phyloP scores from a whole-genome alignment of 53 echinoderm and acorn worm genomes.

The Stichopus horrens region DNA sequence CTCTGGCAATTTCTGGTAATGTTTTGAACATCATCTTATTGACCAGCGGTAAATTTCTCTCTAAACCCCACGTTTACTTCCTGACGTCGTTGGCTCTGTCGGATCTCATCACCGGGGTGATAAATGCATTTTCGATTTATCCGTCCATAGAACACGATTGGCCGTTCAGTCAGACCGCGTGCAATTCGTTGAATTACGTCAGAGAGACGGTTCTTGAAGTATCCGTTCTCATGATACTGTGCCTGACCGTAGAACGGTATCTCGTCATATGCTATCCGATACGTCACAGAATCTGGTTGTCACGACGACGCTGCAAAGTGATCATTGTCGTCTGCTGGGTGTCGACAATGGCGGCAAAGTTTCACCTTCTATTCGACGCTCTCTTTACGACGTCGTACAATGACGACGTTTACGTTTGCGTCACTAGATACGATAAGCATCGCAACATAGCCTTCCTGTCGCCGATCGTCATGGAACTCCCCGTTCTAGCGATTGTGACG shows the following conservation, averaged over 20 bases:
- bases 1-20: constrained; percentile 40
- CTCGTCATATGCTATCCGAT: constrained; percentile 29
- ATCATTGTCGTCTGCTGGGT: constrained; percentile 12
- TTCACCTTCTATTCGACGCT: background rate
- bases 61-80: constrained; percentile 42
- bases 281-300: constrained; percentile 21
- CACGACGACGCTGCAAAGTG: constrained; percentile 3
- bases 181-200: constrained; percentile 24
- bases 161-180: constrained; percentile 42
- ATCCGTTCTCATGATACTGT: constrained; percentile 53
- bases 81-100: constrained; percentile 46
- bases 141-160: constrained; percentile 41
- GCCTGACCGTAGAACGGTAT: constrained; percentile 54
- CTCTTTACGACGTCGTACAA: background rate
- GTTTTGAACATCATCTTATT: constrained; percentile 45
- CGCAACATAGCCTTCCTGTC: background rate
- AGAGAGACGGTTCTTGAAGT: constrained; percentile 29
- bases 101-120: constrained; percentile 44
- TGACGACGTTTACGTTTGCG: background rate
- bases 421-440: background rate
- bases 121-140: constrained; percentile 20
- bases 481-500: background rate
- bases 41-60: constrained; percentile 36
- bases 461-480: background rate
- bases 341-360: background rate